These are phyloP conservation scores for Carettochelys insculpta DNA, from an alignment of 2,113 vertebrate species.

Conservation along the genomic window DNA sequence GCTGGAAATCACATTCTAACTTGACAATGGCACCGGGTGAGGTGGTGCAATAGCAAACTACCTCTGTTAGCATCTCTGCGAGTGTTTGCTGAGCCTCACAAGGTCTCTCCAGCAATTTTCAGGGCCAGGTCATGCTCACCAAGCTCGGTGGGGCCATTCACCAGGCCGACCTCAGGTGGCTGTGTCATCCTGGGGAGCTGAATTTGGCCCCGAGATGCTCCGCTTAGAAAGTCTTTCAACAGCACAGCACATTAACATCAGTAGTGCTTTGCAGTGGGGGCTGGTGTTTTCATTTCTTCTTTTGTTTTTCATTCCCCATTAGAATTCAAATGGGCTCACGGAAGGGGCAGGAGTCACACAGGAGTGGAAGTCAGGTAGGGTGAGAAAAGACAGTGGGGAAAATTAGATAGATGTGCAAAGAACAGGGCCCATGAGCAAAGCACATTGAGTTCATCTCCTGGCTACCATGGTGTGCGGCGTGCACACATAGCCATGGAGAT, in stretches of 20 bases:
- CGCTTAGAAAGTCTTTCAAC: not conserved
- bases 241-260: not conserved
- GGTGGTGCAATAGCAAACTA: not conserved
- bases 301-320: not conserved
- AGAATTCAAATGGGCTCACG: not conserved
- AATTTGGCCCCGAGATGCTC: not conserved
- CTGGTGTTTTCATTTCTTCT: not conserved
- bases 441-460: not conserved
- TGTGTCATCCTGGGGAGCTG: not conserved
- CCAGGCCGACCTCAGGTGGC: not conserved
- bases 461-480: not conserved
- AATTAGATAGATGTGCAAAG: not conserved
- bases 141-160: not conserved
- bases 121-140: not conserved
- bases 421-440: not conserved
- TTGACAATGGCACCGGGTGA: not conserved
- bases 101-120: not conserved
- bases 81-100: not conserved
- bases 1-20: rapidly evolving
- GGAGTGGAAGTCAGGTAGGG: not conserved
- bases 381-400: not conserved
- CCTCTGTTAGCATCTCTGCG: not conserved
- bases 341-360: not conserved
- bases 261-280: not conserved
- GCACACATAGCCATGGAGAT: not conserved